Evolutionary conservation across 2,113 vertebrate genomes (phyloP), one percentile per base, ranked within the genome.

Genomic region (Spizaetus ornatus): DNA sequence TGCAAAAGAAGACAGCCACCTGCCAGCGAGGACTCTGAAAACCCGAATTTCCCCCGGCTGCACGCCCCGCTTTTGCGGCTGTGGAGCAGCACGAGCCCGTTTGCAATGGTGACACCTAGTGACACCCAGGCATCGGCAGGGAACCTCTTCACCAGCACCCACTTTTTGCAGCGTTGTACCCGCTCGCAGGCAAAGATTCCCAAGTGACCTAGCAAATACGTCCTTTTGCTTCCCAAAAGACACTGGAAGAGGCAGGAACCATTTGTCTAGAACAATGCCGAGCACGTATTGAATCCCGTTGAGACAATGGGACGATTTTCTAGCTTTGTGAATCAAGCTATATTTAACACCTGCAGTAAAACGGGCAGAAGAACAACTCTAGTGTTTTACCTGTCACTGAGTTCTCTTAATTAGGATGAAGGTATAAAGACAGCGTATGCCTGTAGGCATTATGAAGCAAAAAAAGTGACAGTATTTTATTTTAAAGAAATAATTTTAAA

Each of bases 31-130:
- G 3, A 13, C 48, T 45, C 52, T 19, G 20, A 38, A 19, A 23
- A 63, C 50, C 25, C 14, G 3, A 21, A 50, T 40, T 73, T 86
- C 34, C 15, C 13, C 16, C 27, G 27, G 40, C 9, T 65, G 31
- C 5, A 9, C 10, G 27, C n/a, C 20, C 10, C 56, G 56, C 22
- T 67, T 26, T 87, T 93, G 50, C 32, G 29, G 17, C 38, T 61
- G 42, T 56, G 43, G 9, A 45, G 70, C 14, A 80, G 42, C 65
- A 34, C 45, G 26, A 92, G 92, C 76, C 36, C 2, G 5, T 82
- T 95, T 94, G 65, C 89, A 89, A 82, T 45, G 76, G 61, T 95
- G 93, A 96, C 95, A 91, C 89, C 94, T 97, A 93, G 93, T 91
- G 94, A 94, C 14, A 0, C 42, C 38, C 7, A 3, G 7, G 31